A percentile compares a stretch with the other conserved stretches of the same genome.
Evolutionary conservation across 2,113 vertebrate genomes (phyloP).

Genomic region (Hyaena hyaena): DNA sequence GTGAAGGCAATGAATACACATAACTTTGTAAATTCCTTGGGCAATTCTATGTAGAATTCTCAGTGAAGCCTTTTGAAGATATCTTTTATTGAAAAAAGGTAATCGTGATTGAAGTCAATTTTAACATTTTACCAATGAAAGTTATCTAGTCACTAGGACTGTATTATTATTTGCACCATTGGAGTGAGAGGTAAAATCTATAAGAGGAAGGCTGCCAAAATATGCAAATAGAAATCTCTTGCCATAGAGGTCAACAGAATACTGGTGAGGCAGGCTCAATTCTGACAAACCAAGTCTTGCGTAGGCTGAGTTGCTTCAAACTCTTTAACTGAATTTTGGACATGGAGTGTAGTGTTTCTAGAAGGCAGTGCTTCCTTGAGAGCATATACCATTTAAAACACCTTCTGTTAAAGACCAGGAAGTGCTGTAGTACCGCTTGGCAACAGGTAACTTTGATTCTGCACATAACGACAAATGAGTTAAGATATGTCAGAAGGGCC

Average conservation of each 20-base stretch:
- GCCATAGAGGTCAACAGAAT: neutral
- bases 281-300: neutral
- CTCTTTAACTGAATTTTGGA: neutral
- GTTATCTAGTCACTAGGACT: neutral
- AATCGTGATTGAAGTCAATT: neutral
- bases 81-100: neutral
- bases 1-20: neutral
- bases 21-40: neutral
- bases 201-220: neutral
- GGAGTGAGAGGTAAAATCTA: neutral
- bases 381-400: neutral
- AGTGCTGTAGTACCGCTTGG: neutral
- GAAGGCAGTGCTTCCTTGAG: neutral
- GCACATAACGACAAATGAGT: neutral
- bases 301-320: neutral
- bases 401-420: neutral
- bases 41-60: neutral
- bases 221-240: neutral
- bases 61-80: neutral
- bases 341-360: neutral
- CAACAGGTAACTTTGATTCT: neutral
- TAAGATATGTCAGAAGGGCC: neutral
- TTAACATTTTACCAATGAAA: neutral
- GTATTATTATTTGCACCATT: neutral
- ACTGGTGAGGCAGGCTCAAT: neutral